phyloP scores from a whole-genome alignment of 2,113 vertebrate species.

The Mus spicilegus region DNA sequence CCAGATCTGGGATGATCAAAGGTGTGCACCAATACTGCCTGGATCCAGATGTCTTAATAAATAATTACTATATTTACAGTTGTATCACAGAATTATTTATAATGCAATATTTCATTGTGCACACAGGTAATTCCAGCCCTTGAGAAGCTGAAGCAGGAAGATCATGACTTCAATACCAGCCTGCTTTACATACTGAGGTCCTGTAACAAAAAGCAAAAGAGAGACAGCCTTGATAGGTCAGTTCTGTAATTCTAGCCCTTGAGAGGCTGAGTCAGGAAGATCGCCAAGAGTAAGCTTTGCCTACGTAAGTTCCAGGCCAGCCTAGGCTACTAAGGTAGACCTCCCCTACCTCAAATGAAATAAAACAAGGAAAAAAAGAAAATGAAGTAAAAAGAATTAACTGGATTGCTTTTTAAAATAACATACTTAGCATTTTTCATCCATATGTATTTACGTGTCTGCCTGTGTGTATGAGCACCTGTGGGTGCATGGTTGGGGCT shows the following conservation, averaged over 20 bases:
- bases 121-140: background rate
- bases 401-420: background rate
- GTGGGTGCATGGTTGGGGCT: background rate
- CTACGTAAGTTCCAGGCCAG: background rate
- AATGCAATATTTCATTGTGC: background rate
- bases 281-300: background rate
- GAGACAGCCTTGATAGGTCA: background rate
- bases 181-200: background rate
- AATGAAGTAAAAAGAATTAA: background rate
- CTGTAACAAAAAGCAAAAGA: background rate
- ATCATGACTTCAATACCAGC: background rate
- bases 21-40: too few species aligned
- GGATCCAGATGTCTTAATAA: background rate
- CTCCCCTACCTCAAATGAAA: background rate
- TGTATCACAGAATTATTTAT: background rate
- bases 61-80: conserved; percentile 1
- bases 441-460: background rate
- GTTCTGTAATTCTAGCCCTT: background rate
- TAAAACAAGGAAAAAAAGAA: background rate
- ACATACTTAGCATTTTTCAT: background rate
- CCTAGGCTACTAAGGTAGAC: background rate
- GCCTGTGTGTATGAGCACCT: background rate
- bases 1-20: too few species aligned
- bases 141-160: background rate
- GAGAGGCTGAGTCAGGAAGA: background rate